phyloP scores from a whole-genome alignment of 2,888 invertebrate genomes.

The Troilus luridus region DNA sequence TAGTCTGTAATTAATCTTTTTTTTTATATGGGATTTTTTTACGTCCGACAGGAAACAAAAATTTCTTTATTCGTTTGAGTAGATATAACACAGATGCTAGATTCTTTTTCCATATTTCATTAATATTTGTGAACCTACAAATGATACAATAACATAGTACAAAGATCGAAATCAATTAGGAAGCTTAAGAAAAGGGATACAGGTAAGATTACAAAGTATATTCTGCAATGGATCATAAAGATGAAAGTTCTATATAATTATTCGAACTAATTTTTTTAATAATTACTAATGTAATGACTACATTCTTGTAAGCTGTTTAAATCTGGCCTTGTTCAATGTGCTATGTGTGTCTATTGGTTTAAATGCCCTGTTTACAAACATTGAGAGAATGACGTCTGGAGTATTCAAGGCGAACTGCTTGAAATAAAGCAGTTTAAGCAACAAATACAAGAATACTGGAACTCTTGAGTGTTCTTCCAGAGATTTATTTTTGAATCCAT shows the following conservation, averaged over 20 bases:
- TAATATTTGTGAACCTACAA: no score
- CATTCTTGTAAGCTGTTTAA: neutral
- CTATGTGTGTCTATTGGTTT: slow-evolving; percentile 15
- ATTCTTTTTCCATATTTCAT: no score
- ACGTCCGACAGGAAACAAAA: no score
- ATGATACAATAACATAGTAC: no score
- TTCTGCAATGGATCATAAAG: no score
- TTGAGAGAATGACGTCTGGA: neutral
- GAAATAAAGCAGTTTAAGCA: slow-evolving; percentile 13
- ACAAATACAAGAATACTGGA: neutral
- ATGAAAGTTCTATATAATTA: neutral
- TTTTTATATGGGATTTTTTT: no score
- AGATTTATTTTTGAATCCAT: neutral
- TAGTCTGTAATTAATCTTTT: no score
- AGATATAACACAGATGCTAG: no score
- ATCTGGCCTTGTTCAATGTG: neutral
- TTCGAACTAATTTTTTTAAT: neutral
- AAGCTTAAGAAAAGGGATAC: no score
- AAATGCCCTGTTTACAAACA: slow-evolving; percentile 36
- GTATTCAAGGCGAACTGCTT: slow-evolving; percentile 6
- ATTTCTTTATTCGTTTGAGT: no score
- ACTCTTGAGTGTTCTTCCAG: neutral
- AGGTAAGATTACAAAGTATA: no score
- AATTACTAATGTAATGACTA: neutral
- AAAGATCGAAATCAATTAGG: no score